phyloP scores from a whole-genome alignment of 2,797 vertebrate species.

The Hemitrygon akajei region DNA sequence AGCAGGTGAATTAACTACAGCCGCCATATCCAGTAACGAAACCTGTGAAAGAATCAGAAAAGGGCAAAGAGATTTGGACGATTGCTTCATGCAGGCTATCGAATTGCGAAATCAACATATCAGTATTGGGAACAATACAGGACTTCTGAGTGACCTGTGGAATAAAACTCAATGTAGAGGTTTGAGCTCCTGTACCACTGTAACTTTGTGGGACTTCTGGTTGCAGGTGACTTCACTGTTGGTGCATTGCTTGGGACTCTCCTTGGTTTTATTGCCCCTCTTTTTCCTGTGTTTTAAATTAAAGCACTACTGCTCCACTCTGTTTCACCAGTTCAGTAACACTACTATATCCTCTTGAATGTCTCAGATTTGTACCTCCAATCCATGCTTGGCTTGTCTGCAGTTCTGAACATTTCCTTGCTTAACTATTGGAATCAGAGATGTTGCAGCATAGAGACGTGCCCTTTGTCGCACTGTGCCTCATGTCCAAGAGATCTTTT shows the following conservation, averaged over 20 bases:
- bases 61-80: slow-evolving; percentile 16
- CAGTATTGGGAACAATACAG: slow-evolving; percentile 50
- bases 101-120: slow-evolving; percentile 48
- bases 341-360: neutral
- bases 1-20: slow-evolving; percentile 42
- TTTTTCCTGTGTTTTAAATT: slow-evolving; percentile 12
- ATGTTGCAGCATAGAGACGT: no score
- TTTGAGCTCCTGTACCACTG: slow-evolving; percentile 64
- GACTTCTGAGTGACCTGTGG: slow-evolving; percentile 53
- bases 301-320: neutral
- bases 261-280: slow-evolving; percentile 42
- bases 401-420: neutral
- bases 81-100: slow-evolving; percentile 45
- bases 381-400: neutral
- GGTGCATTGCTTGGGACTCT: slow-evolving; percentile 43
- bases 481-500: neutral
- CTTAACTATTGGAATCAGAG: neutral
- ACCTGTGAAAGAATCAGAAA: slow-evolving; percentile 8
- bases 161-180: slow-evolving; percentile 61
- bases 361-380: slow-evolving; percentile 31
- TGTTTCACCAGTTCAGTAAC: neutral
- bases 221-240: slow-evolving; percentile 44
- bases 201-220: slow-evolving; percentile 53
- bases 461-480: no score
- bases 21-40: slow-evolving; percentile 41